Conservation (phyloP, 2,113 vertebrate genomes). For the Alligator sinensis region DNA sequence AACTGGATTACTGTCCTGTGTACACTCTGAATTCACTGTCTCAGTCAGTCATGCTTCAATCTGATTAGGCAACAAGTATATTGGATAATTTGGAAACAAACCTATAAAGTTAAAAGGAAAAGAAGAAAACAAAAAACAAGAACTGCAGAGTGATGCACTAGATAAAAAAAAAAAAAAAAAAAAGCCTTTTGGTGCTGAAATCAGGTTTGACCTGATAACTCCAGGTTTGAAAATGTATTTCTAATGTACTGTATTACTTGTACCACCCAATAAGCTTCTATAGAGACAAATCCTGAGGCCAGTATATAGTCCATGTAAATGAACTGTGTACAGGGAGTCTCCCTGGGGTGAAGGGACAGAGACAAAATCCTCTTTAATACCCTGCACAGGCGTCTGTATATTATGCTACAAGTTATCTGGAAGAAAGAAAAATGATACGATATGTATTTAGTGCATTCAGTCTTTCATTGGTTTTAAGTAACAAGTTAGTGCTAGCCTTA, state of each 20-base stretch:
- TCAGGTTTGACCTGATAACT: slow-evolving; percentile 14
- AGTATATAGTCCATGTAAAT: not conserved
- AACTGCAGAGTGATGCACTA: not conserved
- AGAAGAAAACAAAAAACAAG: not conserved
- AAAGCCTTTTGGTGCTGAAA: not conserved
- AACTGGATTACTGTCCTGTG: slow-evolving; percentile 48
- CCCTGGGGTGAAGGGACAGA: not conserved
- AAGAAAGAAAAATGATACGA: not conserved
- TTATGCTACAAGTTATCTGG: not conserved
- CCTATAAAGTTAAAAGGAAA: slow-evolving; percentile 36
- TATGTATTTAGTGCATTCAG: not conserved
- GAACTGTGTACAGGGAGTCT: not conserved
- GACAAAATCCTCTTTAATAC: not conserved
- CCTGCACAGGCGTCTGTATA: no score
- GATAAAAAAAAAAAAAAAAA: not conserved
- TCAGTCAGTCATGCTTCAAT: slow-evolving; percentile 35
- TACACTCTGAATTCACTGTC: slow-evolving; percentile 43
- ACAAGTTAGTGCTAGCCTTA: not conserved
- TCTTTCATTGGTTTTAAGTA: not conserved
- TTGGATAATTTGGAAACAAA: slow-evolving; percentile 36
- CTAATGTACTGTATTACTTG: not conserved
- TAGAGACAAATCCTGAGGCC: rapidly evolving
- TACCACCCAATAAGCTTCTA: rapidly evolving
- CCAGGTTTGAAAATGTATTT: not conserved
- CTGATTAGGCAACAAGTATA: slow-evolving; percentile 35